Percentiles rank a stretch among this genome's conserved stretches.
These are phyloP conservation scores for Rugalucina vietnamica DNA, from an alignment of 2,888 invertebrate species.

Conservation along the genomic window DNA sequence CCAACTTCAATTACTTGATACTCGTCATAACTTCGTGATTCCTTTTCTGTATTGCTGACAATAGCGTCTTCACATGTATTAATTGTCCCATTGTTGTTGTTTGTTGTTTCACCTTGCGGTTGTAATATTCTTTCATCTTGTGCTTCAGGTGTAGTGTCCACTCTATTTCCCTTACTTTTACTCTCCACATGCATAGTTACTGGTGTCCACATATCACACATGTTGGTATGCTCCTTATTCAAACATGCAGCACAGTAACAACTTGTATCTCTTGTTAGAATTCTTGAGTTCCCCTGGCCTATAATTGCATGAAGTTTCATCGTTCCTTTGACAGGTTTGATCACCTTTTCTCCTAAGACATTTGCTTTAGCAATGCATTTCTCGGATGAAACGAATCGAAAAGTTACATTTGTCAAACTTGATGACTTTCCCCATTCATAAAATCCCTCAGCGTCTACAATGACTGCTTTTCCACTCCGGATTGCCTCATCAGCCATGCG, in stretches of 20 bases:
- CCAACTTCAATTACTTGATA: too few relatives aligned
- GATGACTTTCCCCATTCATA: neutral
- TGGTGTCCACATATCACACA: neutral
- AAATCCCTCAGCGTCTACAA: neutral
- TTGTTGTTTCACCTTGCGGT: too few relatives aligned
- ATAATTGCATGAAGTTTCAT: slow-evolving; percentile 42
- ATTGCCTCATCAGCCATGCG: slow-evolving; percentile 54
- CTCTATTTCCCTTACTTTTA: too few relatives aligned
- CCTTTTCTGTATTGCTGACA: too few relatives aligned
- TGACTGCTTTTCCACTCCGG: neutral
- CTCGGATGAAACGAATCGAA: neutral
- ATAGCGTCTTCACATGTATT: too few relatives aligned
- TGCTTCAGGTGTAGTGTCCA: too few relatives aligned
- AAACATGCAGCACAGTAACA: neutral
- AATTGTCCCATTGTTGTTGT: too few relatives aligned
- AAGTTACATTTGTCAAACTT: neutral
- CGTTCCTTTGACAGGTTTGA: slow-evolving; percentile 40
- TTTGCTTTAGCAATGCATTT: neutral
- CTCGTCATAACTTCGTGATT: too few relatives aligned
- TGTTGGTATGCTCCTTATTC: neutral
- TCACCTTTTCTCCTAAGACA: neutral
- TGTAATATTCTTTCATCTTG: too few relatives aligned
- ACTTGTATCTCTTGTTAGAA: neutral
- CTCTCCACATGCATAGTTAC: too few relatives aligned
- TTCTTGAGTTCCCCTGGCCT: neutral